phyloP scores from a whole-genome alignment of 2,888 invertebrate species.

The Parnassius orleans region DNA sequence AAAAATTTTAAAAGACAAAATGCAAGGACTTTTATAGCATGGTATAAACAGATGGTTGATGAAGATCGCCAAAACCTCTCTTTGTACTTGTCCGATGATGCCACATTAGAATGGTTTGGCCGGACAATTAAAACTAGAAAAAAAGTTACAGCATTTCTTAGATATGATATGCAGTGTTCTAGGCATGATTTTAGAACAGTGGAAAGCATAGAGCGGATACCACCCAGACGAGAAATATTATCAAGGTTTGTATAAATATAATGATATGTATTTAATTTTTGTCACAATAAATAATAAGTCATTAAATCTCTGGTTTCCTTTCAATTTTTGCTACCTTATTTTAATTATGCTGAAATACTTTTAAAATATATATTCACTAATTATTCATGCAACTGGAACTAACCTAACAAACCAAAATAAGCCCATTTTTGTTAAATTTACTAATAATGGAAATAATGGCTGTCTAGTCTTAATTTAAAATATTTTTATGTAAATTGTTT shows the following conservation, averaged over 20 bases:
- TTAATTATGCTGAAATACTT: neutral
- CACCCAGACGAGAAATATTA: conserved; percentile 46
- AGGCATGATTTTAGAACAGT: conserved; percentile 74
- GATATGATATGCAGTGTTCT: conserved; percentile 75
- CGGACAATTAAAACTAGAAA: conserved; percentile 80
- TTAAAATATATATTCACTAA: too few species aligned
- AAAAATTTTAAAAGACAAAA: conserved; percentile 51
- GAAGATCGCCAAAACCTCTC: conserved; percentile 70
- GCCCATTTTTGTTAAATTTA: neutral
- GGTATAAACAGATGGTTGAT: conserved; percentile 76
- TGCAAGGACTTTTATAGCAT: conserved; percentile 66
- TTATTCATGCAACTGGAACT: neutral
- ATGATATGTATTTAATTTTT: neutral
- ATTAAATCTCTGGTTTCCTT: conserved; percentile 19
- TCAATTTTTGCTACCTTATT: neutral
- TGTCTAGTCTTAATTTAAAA: too few species aligned
- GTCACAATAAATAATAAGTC: conserved; percentile 16
- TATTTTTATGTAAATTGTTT: neutral
- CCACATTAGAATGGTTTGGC: conserved; percentile 84
- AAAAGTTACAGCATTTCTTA: conserved; percentile 80
- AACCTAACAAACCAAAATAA: neutral
- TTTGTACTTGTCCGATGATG: conserved; percentile 73
- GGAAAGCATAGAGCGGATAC: conserved; percentile 62
- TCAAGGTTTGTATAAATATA: conserved; percentile 51
- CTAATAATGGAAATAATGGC: too few species aligned